Percentiles rank a stretch among this genome's conserved stretches.
These are phyloP conservation scores for Hyphantria cunea DNA, from an alignment of 1,140 invertebrate genomes.

Conservation along the genomic window DNA sequence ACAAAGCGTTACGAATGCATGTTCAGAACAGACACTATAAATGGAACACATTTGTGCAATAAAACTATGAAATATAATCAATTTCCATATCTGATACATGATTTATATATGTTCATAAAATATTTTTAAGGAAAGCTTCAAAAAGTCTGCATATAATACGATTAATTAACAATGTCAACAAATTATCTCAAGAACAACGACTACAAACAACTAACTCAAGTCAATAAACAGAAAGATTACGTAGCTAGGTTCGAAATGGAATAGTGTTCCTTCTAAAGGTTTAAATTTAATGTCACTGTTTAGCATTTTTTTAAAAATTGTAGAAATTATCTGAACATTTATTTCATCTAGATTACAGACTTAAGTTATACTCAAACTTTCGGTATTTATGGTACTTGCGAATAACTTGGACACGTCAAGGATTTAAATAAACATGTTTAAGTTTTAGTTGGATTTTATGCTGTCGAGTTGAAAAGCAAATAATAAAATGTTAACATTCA, in stretches of 20 bases:
- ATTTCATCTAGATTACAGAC: slow-evolving; percentile 17
- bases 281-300: slow-evolving; percentile 30
- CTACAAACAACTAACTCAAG: slow-evolving; percentile 51
- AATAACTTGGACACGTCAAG: slow-evolving; percentile 10
- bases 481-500: no score
- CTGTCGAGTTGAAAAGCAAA: no score
- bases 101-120: slow-evolving; percentile 15
- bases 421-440: slow-evolving; percentile 8
- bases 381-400: slow-evolving; percentile 16
- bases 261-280: slow-evolving; percentile 45
- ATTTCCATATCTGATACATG: slow-evolving; percentile 4
- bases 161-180: slow-evolving; percentile 73
- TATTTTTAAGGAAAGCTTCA: slow-evolving; percentile 34
- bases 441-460: not conserved
- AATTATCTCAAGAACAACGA: slow-evolving; percentile 54
- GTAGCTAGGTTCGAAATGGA: slow-evolving; percentile 42
- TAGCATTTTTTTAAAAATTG: slow-evolving; percentile 8
- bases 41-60: no score
- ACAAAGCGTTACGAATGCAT: no score
- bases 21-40: no score
- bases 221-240: slow-evolving; percentile 52
- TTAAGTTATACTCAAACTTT: slow-evolving; percentile 8
- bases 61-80: slow-evolving; percentile 1
- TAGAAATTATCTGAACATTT: slow-evolving; percentile 15
- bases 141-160: slow-evolving; percentile 65